Percentiles rank a stretch among this genome's conserved stretches.
These are phyloP conservation scores for Abramis brama DNA, from an alignment of 2,113 vertebrate species.

Conservation along the genomic window DNA sequence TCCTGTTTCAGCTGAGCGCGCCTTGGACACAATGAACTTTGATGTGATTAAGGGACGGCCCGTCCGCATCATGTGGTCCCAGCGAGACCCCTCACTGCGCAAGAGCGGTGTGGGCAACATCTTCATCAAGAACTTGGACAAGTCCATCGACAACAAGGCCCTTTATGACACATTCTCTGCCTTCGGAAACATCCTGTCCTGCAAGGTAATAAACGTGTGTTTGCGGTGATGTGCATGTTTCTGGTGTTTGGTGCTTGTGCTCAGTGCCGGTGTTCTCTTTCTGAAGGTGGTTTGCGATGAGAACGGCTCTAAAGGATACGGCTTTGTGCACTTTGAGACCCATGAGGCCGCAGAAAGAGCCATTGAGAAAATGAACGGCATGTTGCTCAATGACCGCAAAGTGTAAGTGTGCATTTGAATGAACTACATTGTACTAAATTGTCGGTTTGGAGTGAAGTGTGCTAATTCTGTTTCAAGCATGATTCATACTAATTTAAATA, in stretches of 20 bases:
- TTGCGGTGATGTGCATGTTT: slow-evolving; percentile 22
- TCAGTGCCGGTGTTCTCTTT: slow-evolving; percentile 43
- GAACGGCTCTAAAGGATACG: slow-evolving; percentile 98
- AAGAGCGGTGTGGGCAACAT: slow-evolving; percentile 99
- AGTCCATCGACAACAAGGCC: slow-evolving; percentile 99
- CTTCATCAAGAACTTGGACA: slow-evolving; percentile 99
- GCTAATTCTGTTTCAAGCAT: neutral
- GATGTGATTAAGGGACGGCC: slow-evolving; percentile 98
- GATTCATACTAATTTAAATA: neutral
- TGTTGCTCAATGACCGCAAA: slow-evolving; percentile 99
- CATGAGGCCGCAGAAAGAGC: slow-evolving; percentile 97
- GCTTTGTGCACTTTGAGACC: slow-evolving; percentile 99
- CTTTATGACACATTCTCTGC: slow-evolving; percentile 98
- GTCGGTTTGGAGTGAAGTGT: neutral
- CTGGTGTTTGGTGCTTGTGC: slow-evolving; percentile 23
- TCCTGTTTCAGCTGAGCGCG: slow-evolving; percentile 85
- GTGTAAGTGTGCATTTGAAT: slow-evolving; percentile 84
- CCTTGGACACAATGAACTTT: slow-evolving; percentile 99
- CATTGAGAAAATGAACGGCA: slow-evolving; percentile 99
- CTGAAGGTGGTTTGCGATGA: slow-evolving; percentile 96
- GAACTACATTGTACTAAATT: neutral
- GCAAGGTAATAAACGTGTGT: slow-evolving; percentile 83
- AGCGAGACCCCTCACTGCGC: slow-evolving; percentile 96
- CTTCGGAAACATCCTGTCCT: slow-evolving; percentile 98
- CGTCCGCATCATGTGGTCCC: slow-evolving; percentile 99